Percentiles rank a stretch among this genome's conserved stretches.
These are phyloP conservation scores for Caerostris darwini DNA, from an alignment of 1,140 invertebrate species.

Conservation along the genomic window DNA sequence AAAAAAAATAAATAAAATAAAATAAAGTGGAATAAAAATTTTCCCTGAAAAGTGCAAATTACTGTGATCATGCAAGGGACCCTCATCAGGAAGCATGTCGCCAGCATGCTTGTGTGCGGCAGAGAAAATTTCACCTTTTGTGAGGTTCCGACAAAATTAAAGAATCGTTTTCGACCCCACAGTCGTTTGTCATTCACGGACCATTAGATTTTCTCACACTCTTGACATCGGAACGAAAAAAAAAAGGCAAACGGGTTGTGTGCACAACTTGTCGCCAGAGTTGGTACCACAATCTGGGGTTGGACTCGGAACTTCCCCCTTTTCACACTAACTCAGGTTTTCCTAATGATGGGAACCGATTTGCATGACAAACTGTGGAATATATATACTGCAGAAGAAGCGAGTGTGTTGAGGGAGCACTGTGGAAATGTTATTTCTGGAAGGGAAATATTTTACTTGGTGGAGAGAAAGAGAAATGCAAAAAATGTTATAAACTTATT, in stretches of 20 bases:
- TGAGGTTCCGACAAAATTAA: conserved; percentile 62
- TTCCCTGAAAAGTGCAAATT: background rate
- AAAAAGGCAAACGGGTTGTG: background rate
- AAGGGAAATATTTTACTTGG: background rate
- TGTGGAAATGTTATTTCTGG: background rate
- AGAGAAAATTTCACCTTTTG: conserved; percentile 57
- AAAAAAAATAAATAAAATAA: background rate
- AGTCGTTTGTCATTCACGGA: conserved; percentile 72
- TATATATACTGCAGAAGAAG: background rate
- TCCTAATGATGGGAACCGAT: conserved; percentile 63
- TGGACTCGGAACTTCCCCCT: background rate
- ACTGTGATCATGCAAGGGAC: background rate
- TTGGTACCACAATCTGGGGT: background rate
- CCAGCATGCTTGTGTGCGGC: background rate
- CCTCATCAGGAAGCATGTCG: conserved; percentile 40
- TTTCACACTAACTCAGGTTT: background rate
- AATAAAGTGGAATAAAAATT: background rate
- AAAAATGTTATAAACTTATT: background rate
- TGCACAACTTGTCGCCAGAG: conserved; percentile 29
- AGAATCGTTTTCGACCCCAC: conserved; percentile 58
- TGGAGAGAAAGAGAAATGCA: background rate
- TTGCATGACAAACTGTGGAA: conserved; percentile 60
- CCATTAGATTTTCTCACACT: conserved; percentile 68
- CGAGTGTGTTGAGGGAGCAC: background rate
- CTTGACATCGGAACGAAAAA: conserved; percentile 48